Evolutionary conservation across 1,140 invertebrate species (phyloP).

Genomic region (Drosophila jambulina): DNA sequence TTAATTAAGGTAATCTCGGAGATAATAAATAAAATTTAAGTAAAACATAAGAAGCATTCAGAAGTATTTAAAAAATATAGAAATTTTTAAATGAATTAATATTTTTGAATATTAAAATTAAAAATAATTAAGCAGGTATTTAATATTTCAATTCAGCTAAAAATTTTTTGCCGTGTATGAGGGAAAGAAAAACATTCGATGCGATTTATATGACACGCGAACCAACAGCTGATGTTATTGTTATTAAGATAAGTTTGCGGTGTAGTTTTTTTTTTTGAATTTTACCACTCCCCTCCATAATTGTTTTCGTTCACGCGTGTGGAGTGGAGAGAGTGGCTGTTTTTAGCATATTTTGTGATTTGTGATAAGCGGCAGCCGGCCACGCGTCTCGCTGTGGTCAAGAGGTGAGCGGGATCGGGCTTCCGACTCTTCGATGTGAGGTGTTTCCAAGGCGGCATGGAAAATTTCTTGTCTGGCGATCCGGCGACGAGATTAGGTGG

Average conservation of each 20-base stretch:
- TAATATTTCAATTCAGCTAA: neutral
- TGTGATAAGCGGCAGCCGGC: constrained; percentile 60
- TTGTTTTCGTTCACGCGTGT: constrained; percentile 11
- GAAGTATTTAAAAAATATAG: neutral
- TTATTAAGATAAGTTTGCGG: constrained; percentile 51
- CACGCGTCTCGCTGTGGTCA: constrained; percentile 65
- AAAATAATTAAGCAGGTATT: neutral
- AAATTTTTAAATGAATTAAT: neutral
- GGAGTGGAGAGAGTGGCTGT: constrained; percentile 16
- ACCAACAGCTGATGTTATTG: constrained; percentile 64
- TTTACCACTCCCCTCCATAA: constrained; percentile 9
- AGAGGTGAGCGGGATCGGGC: constrained; percentile 31
- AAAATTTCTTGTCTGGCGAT: constrained; percentile 63
- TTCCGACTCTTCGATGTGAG: constrained; percentile 27
- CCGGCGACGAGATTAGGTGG: constrained; percentile 46
- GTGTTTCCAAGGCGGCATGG: constrained; percentile 63
- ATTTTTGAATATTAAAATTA: neutral
- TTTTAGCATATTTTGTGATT: constrained; percentile 62
- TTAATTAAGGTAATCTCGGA: neutral
- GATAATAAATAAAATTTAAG: no score
- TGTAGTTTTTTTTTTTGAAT: constrained; percentile 23
- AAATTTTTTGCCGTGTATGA: constrained; percentile 11
- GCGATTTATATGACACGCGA: constrained; percentile 64
- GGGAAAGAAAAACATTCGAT: constrained; percentile 71
- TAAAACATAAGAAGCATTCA: no score